Evolutionary conservation across 2,888 invertebrate species (phyloP).

Genomic region (Microplitis deprimator): DNA sequence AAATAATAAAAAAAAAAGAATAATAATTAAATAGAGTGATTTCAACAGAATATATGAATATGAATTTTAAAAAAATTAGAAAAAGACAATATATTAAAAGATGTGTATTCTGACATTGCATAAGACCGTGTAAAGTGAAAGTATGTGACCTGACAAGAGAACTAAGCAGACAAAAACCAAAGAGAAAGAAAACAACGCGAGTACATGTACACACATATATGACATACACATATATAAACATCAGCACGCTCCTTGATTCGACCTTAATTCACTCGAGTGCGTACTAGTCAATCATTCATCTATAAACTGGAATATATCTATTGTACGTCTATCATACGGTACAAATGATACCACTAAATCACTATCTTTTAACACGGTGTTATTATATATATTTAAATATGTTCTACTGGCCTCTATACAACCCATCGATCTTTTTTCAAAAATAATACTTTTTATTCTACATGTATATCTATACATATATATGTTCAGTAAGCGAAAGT

Average conservation of each 20-base stretch:
- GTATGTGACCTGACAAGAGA: constrained; percentile 15
- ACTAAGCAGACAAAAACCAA: background rate
- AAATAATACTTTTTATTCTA: constrained; percentile 1
- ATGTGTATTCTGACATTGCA: constrained; percentile 9
- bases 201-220: constrained; percentile 9
- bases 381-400: constrained; percentile 13
- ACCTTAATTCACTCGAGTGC: constrained; percentile 47
- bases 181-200: constrained; percentile 6
- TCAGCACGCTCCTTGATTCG: constrained; percentile 39
- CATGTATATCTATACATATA: background rate
- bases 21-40: background rate
- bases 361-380: background rate
- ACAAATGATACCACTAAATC: background rate
- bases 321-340: background rate
- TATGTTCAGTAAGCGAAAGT: constrained; percentile 9
- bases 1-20: background rate
- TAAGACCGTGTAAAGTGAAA: constrained; percentile 29
- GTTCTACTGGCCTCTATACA: constrained; percentile 33
- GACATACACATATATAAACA: constrained; percentile 9
- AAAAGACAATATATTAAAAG: background rate
- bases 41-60: background rate
- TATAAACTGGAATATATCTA: background rate
- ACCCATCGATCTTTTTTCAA: constrained; percentile 7
- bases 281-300: constrained; percentile 21
- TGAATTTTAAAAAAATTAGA: background rate